Percentiles rank a stretch among this genome's conserved stretches.
Evolutionary conservation across 2,797 vertebrate genomes (phyloP).

Genomic region (Mycteria americana): DNA sequence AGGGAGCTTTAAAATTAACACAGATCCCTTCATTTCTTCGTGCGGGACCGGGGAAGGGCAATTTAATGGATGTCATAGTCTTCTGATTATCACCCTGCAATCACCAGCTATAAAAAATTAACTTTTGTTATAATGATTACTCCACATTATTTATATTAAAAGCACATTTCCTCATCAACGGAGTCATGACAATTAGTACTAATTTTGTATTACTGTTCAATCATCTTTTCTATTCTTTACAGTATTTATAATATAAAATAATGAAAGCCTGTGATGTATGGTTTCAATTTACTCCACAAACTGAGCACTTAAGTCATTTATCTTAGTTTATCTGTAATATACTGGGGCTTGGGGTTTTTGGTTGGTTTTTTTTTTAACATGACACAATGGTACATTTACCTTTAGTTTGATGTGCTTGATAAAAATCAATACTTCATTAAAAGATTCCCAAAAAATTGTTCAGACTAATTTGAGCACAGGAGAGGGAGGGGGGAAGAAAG

Average conservation of each 20-base stretch:
- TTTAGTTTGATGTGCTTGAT: constrained; percentile 78
- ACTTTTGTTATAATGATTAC: constrained; percentile 57
- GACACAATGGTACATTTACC: constrained; percentile 75
- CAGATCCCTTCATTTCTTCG: constrained; percentile 87
- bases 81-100: constrained; percentile 69
- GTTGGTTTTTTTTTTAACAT: constrained; percentile 67
- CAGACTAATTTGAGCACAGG: constrained; percentile 44
- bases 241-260: constrained; percentile 74
- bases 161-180: constrained; percentile 38
- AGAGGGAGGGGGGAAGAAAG: neutral
- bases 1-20: constrained; percentile 92
- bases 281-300: constrained; percentile 81
- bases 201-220: constrained; percentile 74
- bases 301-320: constrained; percentile 82
- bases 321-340: constrained; percentile 82
- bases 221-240: constrained; percentile 70
- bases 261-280: constrained; percentile 79
- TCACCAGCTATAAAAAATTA: constrained; percentile 60
- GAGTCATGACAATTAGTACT: constrained; percentile 57
- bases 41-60: constrained; percentile 79
- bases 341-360: constrained; percentile 43
- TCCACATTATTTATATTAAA: constrained; percentile 52
- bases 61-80: constrained; percentile 79
- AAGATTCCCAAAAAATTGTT: constrained; percentile 75
- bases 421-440: constrained; percentile 82